phyloP scores from a whole-genome alignment of 1,140 invertebrate species.

The Stegodyphus dumicola region DNA sequence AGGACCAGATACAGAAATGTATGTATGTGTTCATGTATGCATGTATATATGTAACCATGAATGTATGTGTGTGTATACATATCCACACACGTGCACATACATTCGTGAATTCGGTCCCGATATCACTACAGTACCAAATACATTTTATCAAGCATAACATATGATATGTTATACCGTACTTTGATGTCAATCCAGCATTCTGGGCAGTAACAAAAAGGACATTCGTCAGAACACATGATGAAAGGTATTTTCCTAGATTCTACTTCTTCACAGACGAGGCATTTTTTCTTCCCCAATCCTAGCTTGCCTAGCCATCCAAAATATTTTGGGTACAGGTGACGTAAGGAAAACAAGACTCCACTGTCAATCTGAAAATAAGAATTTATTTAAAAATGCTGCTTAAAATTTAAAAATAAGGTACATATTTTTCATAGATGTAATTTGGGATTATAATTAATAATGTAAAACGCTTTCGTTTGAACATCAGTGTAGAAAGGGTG shows the following conservation, averaged over 20 bases:
- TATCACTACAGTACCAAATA: neutral
- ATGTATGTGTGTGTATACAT: neutral
- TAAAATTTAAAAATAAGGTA: no score
- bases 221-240: conserved; percentile 34
- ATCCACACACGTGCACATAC: neutral
- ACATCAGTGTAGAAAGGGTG: no score
- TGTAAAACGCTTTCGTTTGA: no score
- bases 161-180: neutral
- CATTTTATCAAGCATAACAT: neutral
- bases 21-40: no score
- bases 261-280: conserved; percentile 39
- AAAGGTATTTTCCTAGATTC: conserved; percentile 6
- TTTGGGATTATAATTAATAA: no score
- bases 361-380: conserved; percentile 21
- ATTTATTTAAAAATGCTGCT: neutral
- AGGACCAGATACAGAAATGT: no score
- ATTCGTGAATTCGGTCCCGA: neutral
- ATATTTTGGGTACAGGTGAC: conserved; percentile 23
- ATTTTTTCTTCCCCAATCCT: conserved; percentile 33
- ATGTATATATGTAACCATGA: no score
- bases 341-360: conserved; percentile 21
- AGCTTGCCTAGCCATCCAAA: conserved; percentile 28
- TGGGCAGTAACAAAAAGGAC: conserved; percentile 37
- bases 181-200: conserved; percentile 52
- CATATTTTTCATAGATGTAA: no score